Conservation (phyloP, 2,113 vertebrate species). For the Oriolus oriolus region DNA sequence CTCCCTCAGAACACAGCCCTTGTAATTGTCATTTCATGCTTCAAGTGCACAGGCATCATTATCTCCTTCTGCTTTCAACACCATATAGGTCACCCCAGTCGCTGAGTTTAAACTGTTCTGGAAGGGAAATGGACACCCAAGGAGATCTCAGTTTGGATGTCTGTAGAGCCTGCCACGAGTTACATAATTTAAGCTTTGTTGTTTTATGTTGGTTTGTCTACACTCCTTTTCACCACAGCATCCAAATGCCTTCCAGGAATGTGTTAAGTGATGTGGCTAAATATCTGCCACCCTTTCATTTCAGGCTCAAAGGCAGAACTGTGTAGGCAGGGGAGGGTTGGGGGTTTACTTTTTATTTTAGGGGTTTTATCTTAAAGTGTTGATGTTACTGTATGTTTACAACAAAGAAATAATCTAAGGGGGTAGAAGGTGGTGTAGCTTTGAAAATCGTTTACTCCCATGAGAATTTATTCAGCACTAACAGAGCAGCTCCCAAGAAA, state of each 20-base stretch:
- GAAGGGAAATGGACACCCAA: not conserved
- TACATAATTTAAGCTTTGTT: not conserved
- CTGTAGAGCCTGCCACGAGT: not conserved
- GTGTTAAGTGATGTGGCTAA: not conserved
- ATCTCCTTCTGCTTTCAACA: not conserved
- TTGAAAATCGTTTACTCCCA: not conserved
- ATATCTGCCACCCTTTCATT: slow-evolving; percentile 17
- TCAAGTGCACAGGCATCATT: not conserved
- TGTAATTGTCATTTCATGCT: not conserved
- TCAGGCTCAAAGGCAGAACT: slow-evolving; percentile 9
- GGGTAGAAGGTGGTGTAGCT: not conserved
- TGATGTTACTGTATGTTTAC: not conserved
- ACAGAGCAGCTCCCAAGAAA: not conserved
- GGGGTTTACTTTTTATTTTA: slow-evolving; percentile 15
- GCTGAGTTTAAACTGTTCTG: not conserved
- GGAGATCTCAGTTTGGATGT: not conserved
- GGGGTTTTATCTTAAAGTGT: not conserved
- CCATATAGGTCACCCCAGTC: not conserved
- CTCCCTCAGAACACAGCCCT: not conserved
- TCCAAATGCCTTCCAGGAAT: slow-evolving; percentile 37
- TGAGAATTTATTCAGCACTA: not conserved
- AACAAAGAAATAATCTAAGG: not conserved
- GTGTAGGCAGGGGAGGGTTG: not conserved
- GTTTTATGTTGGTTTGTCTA: not conserved
- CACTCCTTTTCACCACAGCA: not conserved